Evolutionary conservation across 2,797 vertebrate genomes (phyloP).

Genomic region (Ctenopoma multispine): DNA sequence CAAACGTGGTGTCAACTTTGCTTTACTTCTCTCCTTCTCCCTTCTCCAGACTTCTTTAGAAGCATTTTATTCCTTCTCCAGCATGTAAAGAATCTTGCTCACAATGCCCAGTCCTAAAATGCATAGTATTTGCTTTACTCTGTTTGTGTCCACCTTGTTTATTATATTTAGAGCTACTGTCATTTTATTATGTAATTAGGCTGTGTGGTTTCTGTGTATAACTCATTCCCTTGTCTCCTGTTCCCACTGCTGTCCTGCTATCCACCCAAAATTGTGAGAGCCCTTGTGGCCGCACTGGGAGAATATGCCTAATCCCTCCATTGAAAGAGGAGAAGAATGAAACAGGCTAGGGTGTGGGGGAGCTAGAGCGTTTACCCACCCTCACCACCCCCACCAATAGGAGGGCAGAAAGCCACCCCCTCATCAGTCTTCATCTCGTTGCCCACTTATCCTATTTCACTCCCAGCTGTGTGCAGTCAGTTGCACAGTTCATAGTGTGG

Average conservation of each 20-base stretch:
- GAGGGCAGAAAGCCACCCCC: conserved; percentile 83
- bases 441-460: conserved; percentile 70
- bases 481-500: conserved; percentile 36
- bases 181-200: conserved; percentile 51
- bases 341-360: conserved; percentile 76
- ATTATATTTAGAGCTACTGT: conserved; percentile 52
- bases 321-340: conserved; percentile 86
- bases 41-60: conserved; percentile 77
- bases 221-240: conserved; percentile 49
- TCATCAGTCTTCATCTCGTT: conserved; percentile 66
- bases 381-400: conserved; percentile 72
- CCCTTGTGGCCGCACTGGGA: conserved; percentile 75
- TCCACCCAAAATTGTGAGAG: conserved; percentile 73
- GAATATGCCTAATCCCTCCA: conserved; percentile 86
- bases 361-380: conserved; percentile 65
- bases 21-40: conserved; percentile 78
- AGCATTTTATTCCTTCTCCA: conserved; percentile 65
- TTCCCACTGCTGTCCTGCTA: conserved; percentile 68
- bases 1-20: conserved; percentile 82
- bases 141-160: conserved; percentile 22
- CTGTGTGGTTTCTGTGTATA: conserved; percentile 56
- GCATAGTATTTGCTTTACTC: conserved; percentile 24
- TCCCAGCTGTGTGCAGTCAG: conserved; percentile 70
- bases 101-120: conserved; percentile 54
- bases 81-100: conserved; percentile 60